These are phyloP conservation scores for Eospalax fontanierii DNA, from an alignment of 2,797 vertebrate species.

Conservation along the genomic window DNA sequence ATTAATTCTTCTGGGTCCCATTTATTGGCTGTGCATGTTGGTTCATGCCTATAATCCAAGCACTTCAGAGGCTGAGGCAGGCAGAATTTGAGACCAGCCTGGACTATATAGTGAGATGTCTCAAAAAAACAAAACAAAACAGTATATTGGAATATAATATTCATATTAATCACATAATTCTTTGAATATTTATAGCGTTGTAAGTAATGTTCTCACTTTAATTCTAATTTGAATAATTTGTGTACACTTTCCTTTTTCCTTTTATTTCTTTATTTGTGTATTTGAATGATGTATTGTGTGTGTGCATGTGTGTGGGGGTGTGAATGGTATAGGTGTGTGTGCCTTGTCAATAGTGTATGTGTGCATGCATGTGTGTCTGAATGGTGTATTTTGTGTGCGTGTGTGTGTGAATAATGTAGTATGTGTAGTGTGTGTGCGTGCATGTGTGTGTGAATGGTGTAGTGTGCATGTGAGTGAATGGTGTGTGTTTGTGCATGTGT, in stretches of 20 bases:
- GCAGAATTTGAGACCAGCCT: not conserved
- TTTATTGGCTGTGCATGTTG: not conserved
- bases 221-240: not conserved
- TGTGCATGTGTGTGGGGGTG: not conserved
- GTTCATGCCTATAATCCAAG: no score
- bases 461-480: no score
- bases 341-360: no score
- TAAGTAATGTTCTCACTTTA: not conserved
- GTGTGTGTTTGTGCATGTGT: no score
- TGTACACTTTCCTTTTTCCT: not conserved
- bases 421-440: no score
- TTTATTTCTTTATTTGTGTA: not conserved
- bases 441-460: no score
- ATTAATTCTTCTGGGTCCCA: not conserved
- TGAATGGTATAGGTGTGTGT: no score
- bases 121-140: not conserved
- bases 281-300: not conserved
- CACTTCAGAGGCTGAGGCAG: not conserved
- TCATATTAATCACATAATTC: not conserved
- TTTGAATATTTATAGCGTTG: not conserved
- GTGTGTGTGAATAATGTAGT: no score
- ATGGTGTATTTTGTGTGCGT: no score
- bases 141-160: not conserved
- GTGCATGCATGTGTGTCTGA: no score
- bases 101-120: not conserved